These are phyloP conservation scores for Danio jaintianensis DNA, from an alignment of 2,797 vertebrate species.

Conservation along the genomic window DNA sequence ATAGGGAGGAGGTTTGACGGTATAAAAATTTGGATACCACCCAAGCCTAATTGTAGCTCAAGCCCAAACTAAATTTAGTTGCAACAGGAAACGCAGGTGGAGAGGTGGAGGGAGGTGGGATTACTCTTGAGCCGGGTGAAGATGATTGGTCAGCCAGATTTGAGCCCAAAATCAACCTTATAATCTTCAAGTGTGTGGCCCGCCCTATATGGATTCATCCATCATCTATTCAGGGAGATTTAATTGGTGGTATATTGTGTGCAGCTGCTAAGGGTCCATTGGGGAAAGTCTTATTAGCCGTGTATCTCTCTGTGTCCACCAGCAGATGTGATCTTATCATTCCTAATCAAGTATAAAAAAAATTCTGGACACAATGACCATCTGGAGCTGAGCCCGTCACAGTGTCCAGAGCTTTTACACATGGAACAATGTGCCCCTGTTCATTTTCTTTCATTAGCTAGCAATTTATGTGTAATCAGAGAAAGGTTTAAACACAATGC, in stretches of 20 bases:
- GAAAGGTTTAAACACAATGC: not conserved
- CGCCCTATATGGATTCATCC: not conserved
- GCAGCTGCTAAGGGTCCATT: conserved; percentile 28
- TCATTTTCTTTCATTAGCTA: conserved; percentile 24
- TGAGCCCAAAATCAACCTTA: too few species aligned
- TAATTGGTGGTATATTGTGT: conserved; percentile 47
- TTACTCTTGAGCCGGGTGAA: too few species aligned
- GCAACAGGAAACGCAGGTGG: too few species aligned
- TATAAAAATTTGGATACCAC: too few species aligned
- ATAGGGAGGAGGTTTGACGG: too few species aligned
- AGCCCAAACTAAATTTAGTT: too few species aligned
- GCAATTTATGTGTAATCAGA: conserved; percentile 24
- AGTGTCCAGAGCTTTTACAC: not conserved
- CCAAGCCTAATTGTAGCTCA: too few species aligned
- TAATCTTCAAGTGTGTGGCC: too few species aligned
- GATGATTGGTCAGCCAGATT: too few species aligned
- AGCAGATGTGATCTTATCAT: conserved; percentile 52
- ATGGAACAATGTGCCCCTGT: not conserved
- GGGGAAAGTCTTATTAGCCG: conserved; percentile 23
- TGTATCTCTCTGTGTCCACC: conserved; percentile 16
- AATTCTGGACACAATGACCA: conserved; percentile 30
- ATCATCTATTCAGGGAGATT: conserved; percentile 20
- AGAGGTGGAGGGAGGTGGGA: too few species aligned
- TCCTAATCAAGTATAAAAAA: conserved; percentile 37
- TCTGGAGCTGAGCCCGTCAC: conserved; percentile 38